Evolutionary conservation across 2,888 invertebrate species (phyloP).

Genomic region (Drosophila aldrichi): DNA sequence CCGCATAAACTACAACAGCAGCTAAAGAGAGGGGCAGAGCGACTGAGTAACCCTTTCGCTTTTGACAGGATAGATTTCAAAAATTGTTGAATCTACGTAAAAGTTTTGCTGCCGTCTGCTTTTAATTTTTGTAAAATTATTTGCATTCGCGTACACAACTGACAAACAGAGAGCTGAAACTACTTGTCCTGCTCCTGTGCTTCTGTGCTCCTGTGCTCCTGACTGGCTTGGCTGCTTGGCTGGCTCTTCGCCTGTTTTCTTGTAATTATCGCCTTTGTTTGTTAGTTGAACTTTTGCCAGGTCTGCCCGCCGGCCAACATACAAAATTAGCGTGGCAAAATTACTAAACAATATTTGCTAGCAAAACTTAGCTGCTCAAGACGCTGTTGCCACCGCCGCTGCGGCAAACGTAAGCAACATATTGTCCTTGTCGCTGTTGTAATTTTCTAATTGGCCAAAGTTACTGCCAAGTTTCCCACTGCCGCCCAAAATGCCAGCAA

Average conservation of each 20-base stretch:
- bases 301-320: conserved; percentile 78
- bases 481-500: conserved; percentile 22
- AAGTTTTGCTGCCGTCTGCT: conserved; percentile 71
- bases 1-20: conserved; percentile 75
- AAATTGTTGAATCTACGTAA: conserved; percentile 58
- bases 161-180: conserved; percentile 56
- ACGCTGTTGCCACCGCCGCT: conserved; percentile 21
- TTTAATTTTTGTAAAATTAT: conserved; percentile 76
- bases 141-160: conserved; percentile 66
- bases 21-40: background rate
- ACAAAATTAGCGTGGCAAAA: conserved; percentile 80
- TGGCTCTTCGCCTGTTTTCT: conserved; percentile 62
- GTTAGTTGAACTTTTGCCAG: conserved; percentile 76
- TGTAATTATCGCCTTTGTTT: conserved; percentile 82
- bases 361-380: conserved; percentile 42
- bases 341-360: conserved; percentile 79
- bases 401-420: conserved; percentile 66
- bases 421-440: conserved; percentile 65
- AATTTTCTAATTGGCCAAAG: conserved; percentile 78
- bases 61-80: conserved; percentile 58
- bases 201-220: background rate
- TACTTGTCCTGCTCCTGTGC: conserved; percentile 17
- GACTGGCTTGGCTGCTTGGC: background rate
- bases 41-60: conserved; percentile 70
- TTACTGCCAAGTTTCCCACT: conserved; percentile 66